Evolutionary conservation across 2,113 vertebrate genomes (phyloP).

Genomic region (Nerophis ophidion): DNA sequence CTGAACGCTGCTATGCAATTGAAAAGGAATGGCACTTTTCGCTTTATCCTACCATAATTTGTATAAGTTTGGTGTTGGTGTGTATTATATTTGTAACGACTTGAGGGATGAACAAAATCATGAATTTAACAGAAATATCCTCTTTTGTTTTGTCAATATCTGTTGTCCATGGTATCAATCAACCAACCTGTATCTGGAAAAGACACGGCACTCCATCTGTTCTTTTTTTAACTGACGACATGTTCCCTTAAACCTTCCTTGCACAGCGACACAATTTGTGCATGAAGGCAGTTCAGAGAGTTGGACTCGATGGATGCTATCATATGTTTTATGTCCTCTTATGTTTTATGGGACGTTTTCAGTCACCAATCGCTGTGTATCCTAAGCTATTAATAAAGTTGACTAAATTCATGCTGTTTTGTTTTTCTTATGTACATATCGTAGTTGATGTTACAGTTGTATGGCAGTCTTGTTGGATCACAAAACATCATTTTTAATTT

Average conservation of each 20-base stretch:
- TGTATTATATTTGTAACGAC: conserved; percentile 28
- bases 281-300: conserved; percentile 15
- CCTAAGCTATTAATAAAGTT: conserved; percentile 29
- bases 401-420: conserved; percentile 16
- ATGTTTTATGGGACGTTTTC: conserved; percentile 35
- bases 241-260: conserved; percentile 4
- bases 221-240: conserved; percentile 14
- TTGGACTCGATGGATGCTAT: conserved; percentile 10
- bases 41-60: conserved; percentile 37
- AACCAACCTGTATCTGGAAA: background rate
- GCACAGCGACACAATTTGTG: conserved; percentile 27
- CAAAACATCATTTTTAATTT: background rate
- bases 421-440: background rate
- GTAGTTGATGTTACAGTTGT: background rate
- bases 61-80: conserved; percentile 29
- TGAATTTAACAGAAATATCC: background rate
- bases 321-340: conserved; percentile 6
- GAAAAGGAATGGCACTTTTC: conserved; percentile 61
- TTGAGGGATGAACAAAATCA: background rate
- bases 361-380: conserved; percentile 24
- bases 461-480: background rate
- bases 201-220: background rate
- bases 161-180: background rate
- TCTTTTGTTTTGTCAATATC: background rate
- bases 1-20: conserved; percentile 63